These are phyloP conservation scores for Typhlichthys subterraneus DNA, from an alignment of 2,797 vertebrate genomes.

Conservation along the genomic window DNA sequence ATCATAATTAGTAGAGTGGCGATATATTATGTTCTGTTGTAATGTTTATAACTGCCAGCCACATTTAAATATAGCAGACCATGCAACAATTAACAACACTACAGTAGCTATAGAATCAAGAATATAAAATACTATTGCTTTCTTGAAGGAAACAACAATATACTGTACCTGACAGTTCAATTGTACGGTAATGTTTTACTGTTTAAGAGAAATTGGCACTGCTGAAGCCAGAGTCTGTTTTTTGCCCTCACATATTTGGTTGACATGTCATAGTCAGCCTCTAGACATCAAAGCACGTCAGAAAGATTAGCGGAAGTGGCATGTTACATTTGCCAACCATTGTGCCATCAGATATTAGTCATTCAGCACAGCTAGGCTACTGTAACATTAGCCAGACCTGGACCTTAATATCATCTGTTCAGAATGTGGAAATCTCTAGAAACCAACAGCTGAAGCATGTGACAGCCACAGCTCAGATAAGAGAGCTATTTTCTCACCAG, in stretches of 20 bases:
- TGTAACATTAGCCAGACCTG: conserved; percentile 63
- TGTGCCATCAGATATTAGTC: conserved; percentile 48
- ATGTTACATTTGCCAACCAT: conserved; percentile 57
- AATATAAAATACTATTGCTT: background rate
- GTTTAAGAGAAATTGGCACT: background rate
- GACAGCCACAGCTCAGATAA: conserved; percentile 70
- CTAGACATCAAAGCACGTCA: conserved; percentile 57
- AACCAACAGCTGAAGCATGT: conserved; percentile 62
- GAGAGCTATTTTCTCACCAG: conserved; percentile 69
- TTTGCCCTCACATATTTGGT: conserved; percentile 25
- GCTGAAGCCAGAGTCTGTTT: conserved; percentile 12
- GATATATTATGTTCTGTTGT: background rate
- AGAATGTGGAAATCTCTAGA: conserved; percentile 71
- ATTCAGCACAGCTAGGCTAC: conserved; percentile 49
- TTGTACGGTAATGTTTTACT: conserved; percentile 2
- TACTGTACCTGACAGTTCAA: conserved; percentile 3
- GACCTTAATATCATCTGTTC: conserved; percentile 64
- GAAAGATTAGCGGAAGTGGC: conserved; percentile 43
- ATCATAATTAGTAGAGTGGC: background rate
- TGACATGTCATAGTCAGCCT: conserved; percentile 54
- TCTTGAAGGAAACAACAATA: background rate
- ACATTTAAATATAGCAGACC: background rate
- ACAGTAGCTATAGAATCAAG: background rate
- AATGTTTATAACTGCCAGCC: background rate
- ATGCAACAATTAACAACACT: background rate